Base-by-base conservation (phyloP, 2,888 invertebrate genomes). In the Ceriagrion tenellum region DNA sequence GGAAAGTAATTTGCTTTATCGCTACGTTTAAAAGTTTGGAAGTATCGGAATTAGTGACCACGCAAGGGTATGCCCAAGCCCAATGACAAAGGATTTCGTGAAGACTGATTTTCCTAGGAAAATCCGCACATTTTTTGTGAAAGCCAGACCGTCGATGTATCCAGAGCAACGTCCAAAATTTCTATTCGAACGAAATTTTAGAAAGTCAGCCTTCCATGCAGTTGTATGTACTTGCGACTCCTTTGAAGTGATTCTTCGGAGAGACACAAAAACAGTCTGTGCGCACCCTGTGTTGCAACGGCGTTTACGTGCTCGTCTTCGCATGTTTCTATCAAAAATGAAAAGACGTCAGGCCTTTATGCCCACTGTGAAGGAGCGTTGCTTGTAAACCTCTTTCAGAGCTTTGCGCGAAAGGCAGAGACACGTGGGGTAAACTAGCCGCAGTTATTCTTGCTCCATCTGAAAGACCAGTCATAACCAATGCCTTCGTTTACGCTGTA, bases 401-500 rank as follows among this genome's bases (percentile, higher is more conserved):
- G 81, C 35, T 30, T 69, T 35, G 35, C 81, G 81, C n/a, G 55
- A 89, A 89, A 55, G 55, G 6, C 26, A 26, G 89, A n/a, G 55
- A 55, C 55, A 89, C 26, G 55, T 55, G n/a, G 55, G n/a, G 55
- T 89, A 89, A 89, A 55, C 89, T 55, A 26, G 55, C 89, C 26
- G 89, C 89, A 55, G 89, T 89, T 89, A 89, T 55, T 55, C 89
- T 89, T 89, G 47, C 55, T 10, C 16, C 89, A 47, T 55, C 89
- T 23, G 55, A 16, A 13, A n/a, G n/a, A 47, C 55, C 23, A 55
- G 81, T 81, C 81, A 81, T 81, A 81, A 81, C 81, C 35, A 81
- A 69, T 81, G 30, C 81, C 26, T 35, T 81, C 81, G 89, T 89
- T 89, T 89, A 47, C 89, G n/a, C 13, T 89, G 55, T 55, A n/a